Conservation (phyloP, 2,113 vertebrate genomes). For the Pluvianellus socialis region DNA sequence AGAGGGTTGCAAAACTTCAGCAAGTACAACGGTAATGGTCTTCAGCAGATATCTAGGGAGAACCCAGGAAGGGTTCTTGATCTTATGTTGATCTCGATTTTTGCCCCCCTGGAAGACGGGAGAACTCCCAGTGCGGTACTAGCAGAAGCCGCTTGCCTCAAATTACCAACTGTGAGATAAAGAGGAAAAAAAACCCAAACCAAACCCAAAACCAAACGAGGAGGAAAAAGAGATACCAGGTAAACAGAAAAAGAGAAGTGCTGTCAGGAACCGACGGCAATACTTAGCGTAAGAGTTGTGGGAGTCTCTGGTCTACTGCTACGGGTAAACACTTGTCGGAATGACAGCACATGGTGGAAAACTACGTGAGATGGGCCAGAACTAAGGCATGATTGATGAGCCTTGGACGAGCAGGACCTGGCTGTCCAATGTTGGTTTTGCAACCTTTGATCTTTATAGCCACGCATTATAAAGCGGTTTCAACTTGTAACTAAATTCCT, state of each 20-base stretch:
- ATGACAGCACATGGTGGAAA: slow-evolving; percentile 21
- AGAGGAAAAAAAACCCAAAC: not conserved
- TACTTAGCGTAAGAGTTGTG: not conserved
- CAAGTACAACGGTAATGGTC: not conserved
- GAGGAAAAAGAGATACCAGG: not conserved
- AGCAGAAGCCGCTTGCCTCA: not conserved
- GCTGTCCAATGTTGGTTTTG: slow-evolving; percentile 47
- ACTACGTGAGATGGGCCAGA: slow-evolving; percentile 46
- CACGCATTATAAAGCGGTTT: slow-evolving; percentile 54
- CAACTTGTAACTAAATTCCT: slow-evolving; percentile 69
- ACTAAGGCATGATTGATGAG: slow-evolving; percentile 50
- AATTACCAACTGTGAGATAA: not conserved
- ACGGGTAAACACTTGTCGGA: slow-evolving; percentile 19
- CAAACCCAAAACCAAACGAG: not conserved
- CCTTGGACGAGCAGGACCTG: slow-evolving; percentile 37
- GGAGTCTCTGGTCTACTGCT: not conserved
- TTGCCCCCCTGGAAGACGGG: not conserved
- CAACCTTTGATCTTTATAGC: slow-evolving; percentile 68
- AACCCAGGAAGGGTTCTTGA: not conserved
- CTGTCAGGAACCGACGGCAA: not conserved
- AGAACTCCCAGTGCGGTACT: not conserved
- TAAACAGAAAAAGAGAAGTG: not conserved
- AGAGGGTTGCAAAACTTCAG: not conserved
- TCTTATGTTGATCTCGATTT: not conserved
- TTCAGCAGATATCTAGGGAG: not conserved